phyloP scores from a whole-genome alignment of 2,888 invertebrate genomes.

The Exephanes ischioxanthus region DNA sequence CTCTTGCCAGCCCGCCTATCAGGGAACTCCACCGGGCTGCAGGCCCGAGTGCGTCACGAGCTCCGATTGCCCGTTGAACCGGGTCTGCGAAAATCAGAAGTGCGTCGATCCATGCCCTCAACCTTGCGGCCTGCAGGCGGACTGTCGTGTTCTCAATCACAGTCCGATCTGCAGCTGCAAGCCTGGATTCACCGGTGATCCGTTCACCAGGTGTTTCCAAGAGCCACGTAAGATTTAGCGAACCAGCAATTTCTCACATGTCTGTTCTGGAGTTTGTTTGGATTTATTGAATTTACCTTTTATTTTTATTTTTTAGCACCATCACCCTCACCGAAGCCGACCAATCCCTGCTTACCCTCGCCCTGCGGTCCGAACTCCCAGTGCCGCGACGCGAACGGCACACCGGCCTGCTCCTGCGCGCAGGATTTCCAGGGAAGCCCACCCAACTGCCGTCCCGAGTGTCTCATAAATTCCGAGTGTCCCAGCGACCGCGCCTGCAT shows the following conservation, averaged over 20 bases:
- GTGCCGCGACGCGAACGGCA: constrained; percentile 89
- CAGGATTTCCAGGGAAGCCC: constrained; percentile 88
- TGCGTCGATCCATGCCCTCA: constrained; percentile 93
- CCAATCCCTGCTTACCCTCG: constrained; percentile 89
- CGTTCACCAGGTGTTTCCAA: constrained; percentile 83
- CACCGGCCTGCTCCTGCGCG: constrained; percentile 88
- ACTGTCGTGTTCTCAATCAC: constrained; percentile 91
- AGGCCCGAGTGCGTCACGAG: constrained; percentile 92
- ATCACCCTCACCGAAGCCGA: constrained; percentile 52
- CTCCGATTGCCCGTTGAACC: constrained; percentile 90
- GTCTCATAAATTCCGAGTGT: constrained; percentile 89
- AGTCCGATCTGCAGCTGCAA: constrained; percentile 87
- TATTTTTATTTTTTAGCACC: constrained; percentile 80
- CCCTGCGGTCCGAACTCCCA: constrained; percentile 93
- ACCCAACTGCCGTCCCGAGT: constrained; percentile 90
- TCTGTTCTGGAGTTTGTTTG: background rate
- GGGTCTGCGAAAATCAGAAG: constrained; percentile 91
- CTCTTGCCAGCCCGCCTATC: constrained; percentile 91
- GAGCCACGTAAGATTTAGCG: constrained; percentile 77
- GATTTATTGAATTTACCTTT: constrained; percentile 68
- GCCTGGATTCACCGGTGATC: constrained; percentile 83
- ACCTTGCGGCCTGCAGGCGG: constrained; percentile 91
- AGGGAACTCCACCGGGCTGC: constrained; percentile 92
- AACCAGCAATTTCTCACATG: constrained; percentile 82
- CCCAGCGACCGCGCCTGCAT: constrained; percentile 91